These are phyloP conservation scores for Eutolmus rufibarbis DNA, from an alignment of 2,888 invertebrate genomes.

Conservation along the genomic window DNA sequence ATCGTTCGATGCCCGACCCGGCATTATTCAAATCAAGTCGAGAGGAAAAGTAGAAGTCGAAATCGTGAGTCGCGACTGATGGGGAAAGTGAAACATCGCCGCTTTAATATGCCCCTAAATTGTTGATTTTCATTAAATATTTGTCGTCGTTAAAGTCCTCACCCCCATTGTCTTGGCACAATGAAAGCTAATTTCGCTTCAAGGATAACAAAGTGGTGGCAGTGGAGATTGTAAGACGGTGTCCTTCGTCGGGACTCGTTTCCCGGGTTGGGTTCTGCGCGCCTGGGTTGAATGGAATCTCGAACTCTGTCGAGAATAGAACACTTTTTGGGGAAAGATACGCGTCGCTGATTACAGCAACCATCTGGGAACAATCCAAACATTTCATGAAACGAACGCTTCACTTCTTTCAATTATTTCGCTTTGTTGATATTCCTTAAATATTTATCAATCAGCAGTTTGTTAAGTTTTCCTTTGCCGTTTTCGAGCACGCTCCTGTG, in stretches of 20 bases:
- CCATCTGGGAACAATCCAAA: constrained; percentile 49
- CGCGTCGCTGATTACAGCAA: constrained; percentile 48
- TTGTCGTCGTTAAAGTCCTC: constrained; percentile 43
- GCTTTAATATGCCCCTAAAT: constrained; percentile 46
- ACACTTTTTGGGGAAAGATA: constrained; percentile 43
- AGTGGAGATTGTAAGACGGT: constrained; percentile 18
- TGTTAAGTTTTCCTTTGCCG: constrained; percentile 51
- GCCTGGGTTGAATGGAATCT: background rate
- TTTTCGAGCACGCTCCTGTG: background rate
- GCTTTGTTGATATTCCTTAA: constrained; percentile 61
- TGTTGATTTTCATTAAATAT: constrained; percentile 50
- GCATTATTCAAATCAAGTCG: constrained; percentile 43
- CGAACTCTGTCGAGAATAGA: constrained; percentile 25
- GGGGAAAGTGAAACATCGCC: constrained; percentile 39
- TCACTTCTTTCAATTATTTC: constrained; percentile 64
- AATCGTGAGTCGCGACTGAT: background rate
- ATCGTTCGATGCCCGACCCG: constrained; percentile 24
- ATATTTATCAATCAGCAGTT: constrained; percentile 64
- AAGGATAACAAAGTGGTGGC: constrained; percentile 23
- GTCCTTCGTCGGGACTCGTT: background rate
- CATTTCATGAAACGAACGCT: constrained; percentile 53
- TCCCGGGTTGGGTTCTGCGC: constrained; percentile 5
- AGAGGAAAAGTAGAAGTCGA: constrained; percentile 27
- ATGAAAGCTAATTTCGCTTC: constrained; percentile 45
- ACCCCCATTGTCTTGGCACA: constrained; percentile 34